Base-by-base conservation (phyloP, 2,888 invertebrate species). In the Frankliniella fusca region DNA sequence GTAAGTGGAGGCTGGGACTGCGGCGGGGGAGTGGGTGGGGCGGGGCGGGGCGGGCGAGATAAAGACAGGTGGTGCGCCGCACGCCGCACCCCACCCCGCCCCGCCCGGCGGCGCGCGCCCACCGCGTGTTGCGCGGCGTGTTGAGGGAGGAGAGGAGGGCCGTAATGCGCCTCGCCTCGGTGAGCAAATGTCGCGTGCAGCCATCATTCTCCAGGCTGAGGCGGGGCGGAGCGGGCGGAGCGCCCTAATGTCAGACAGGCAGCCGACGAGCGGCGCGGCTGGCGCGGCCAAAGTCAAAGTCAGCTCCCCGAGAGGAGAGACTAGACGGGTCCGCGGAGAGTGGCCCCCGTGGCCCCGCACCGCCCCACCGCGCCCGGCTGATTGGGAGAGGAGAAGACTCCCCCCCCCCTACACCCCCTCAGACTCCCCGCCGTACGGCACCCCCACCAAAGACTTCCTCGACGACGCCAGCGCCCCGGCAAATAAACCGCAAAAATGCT, bases 31-130 rank as follows among this genome's bases (percentile, higher is more conserved):
- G 70, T 12, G 12, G 70, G 11, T 10, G n/a, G 70, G 23, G 70
- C 5, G 70, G 70, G 23, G 70, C 70, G 70, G 54, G 18, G n/a
- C 11, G 70, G 23, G 70, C 23, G 70, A 76, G 70, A 76, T 76
- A 76, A 76, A 76, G 70, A 76, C 70, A 76, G 70, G 70, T 76
- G 70, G 70, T 23, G 54, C 15, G 20, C 54, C 54, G 54, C 12
- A 15, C 15, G 54, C 18, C 18, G 20, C 15, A 7, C 54, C 54
- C 12, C 54, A 5, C 38, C 15, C 54, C 12, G 54, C 54, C 54
- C 15, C 54, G 15, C 15, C 54, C 54, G 54, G 18, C 54, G 54
- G 18, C 54, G 54, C 2, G 54, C 54, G 54, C 11, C 54, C 54
- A 20, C 54, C 54, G 54, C 54, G 54, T 54, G 54, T 54, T 54